phyloP scores from a whole-genome alignment of 2,888 invertebrate species.

The Myathropa florea region DNA sequence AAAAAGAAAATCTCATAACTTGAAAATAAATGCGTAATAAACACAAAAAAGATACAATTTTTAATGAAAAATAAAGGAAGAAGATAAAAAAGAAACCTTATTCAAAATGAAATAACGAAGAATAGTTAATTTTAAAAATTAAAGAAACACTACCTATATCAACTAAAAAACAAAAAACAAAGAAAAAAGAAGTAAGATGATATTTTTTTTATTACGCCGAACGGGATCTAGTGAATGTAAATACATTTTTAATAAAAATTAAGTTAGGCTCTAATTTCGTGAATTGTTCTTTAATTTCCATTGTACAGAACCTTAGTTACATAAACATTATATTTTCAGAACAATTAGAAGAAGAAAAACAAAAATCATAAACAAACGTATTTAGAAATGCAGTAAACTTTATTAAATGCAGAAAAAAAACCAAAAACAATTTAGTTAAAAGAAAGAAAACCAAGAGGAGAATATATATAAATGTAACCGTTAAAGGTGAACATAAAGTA shows the following conservation, averaged over 20 bases:
- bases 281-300: conserved; percentile 9
- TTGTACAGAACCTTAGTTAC: conserved; percentile 54
- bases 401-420: conserved; percentile 45
- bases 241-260: conserved; percentile 34
- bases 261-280: conserved; percentile 1
- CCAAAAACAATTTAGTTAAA: conserved; percentile 30
- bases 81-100: conserved; percentile 24
- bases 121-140: conserved; percentile 58
- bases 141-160: conserved; percentile 57
- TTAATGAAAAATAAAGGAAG: conserved; percentile 5
- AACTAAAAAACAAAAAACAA: conserved; percentile 33
- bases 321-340: not conserved
- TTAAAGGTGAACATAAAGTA: conserved; percentile 63
- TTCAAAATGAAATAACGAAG: conserved; percentile 46
- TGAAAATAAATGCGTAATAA: conserved; percentile 40
- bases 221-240: conserved; percentile 51
- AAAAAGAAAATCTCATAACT: conserved; percentile 23
- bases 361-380: conserved; percentile 36
- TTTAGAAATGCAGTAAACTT: conserved; percentile 44
- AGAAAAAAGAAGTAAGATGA: not conserved
- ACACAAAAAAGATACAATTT: conserved; percentile 21
- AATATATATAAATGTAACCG: conserved; percentile 60
- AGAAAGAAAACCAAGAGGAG: conserved; percentile 31
- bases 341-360: conserved; percentile 31
- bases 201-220: conserved; percentile 53